These are phyloP conservation scores for Himalopsyche japonica DNA, from an alignment of 2,888 invertebrate species.

Conservation along the genomic window DNA sequence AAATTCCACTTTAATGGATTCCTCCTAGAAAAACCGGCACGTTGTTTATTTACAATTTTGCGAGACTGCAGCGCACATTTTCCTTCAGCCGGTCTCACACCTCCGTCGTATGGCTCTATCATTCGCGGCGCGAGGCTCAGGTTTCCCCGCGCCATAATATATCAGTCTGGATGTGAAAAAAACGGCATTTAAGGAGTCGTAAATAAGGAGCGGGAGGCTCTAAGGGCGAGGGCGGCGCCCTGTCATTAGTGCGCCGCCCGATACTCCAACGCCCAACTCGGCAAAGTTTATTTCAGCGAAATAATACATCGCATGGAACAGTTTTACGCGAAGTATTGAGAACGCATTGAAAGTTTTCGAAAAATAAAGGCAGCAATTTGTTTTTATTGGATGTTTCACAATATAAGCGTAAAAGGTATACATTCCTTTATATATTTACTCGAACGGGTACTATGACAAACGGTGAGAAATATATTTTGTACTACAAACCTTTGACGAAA, in stretches of 20 bases:
- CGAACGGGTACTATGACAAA: too few species aligned
- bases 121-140: background rate
- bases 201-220: conserved; percentile 50
- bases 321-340: background rate
- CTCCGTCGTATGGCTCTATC: background rate
- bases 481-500: too few species aligned
- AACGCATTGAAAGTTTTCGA: too few species aligned
- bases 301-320: background rate
- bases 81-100: background rate
- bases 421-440: too few species aligned
- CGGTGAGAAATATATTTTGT: too few species aligned
- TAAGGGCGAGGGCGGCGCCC: conserved; percentile 49
- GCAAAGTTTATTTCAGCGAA: background rate
- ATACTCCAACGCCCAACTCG: background rate
- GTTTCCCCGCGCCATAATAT: background rate
- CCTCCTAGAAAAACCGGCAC: background rate
- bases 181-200: conserved; percentile 33
- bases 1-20: background rate
- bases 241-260: conserved; percentile 62
- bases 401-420: too few species aligned
- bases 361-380: too few species aligned
- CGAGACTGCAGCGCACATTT: background rate
- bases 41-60: background rate
- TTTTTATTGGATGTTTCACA: too few species aligned
- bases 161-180: conserved; percentile 28